Base-by-base conservation (phyloP, 2,888 invertebrate genomes). In the Stenotaenia linearis region DNA sequence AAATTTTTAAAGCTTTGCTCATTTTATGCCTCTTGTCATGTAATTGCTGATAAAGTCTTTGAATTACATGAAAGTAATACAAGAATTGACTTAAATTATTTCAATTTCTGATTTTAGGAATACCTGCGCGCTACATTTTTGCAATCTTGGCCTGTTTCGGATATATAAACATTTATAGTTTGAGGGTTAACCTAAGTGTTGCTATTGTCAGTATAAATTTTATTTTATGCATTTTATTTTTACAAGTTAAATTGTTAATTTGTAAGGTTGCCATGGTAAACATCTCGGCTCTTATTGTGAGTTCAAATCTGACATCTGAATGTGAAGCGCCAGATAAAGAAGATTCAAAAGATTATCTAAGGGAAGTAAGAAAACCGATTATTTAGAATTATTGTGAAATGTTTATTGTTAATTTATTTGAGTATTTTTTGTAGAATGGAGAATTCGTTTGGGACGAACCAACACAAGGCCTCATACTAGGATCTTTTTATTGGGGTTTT, bases 401-500 rank as follows among this genome's bases (percentile, higher is more conserved):
- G 10, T 45, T 12, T 12, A n/a, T n/a, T n/a, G n/a, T n/a, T n/a
- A n/a, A n/a, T n/a, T n/a, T n/a, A n/a, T n/a, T n/a, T n/a, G n/a
- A n/a, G n/a, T n/a, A n/a, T n/a, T n/a, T n/a, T n/a, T n/a, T 88
- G 80, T 83, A 90, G 88, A 90, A 92, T 82, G 94, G 93, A 0
- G 92, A 93, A 0, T 94, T 94, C 83, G 85, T 84, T 0, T 95
- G 95, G 95, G 88, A 90, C 56, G 90, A 90, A 77, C 88, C 90
- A 4, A 86, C 91, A 1, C 93, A 94, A 85, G 94, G 94, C 30
- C 88, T 91, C 28, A 89, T 95, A 30, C 88, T 95, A 21, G 92
- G 93, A 83, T 91, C 94, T 35, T 95, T 95, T 84, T 95, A 95
- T 85, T 93, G 92, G 91, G 95, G 95, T 7, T 95, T 95, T 85